A percentile compares a stretch with the other conserved stretches of the same genome.
Conservation (phyloP, 2,113 vertebrate genomes). For the Prietella phreatophila region DNA sequence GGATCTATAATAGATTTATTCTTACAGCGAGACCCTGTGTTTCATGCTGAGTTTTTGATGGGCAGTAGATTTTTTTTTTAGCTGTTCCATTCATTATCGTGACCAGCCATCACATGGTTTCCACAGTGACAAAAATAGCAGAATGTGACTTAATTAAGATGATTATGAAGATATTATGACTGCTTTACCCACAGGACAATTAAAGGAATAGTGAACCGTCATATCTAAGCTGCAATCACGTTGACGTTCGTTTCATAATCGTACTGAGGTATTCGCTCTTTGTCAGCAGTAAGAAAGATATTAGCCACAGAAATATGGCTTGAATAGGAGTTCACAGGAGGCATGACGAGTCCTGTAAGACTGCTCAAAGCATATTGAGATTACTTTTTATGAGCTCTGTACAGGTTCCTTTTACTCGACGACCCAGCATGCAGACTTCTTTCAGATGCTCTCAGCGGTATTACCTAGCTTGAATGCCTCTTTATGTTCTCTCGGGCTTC, state of each 20-base stretch:
- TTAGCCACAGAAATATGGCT: conserved; percentile 20
- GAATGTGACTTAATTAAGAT: conserved; percentile 9
- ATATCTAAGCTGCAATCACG: conserved; percentile 19
- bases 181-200: conserved; percentile 15
- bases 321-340: conserved; percentile 27
- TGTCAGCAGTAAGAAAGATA: conserved; percentile 32
- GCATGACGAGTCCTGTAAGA: conserved; percentile 19
- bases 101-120: background rate
- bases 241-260: conserved; percentile 28
- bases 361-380: conserved; percentile 27
- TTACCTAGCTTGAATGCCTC: conserved; percentile 41
- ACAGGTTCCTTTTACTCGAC: conserved; percentile 36
- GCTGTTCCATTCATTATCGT: background rate
- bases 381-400: conserved; percentile 41
- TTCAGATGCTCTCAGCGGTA: conserved; percentile 35
- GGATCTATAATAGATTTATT: background rate
- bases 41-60: background rate
- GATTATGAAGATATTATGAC: conserved; percentile 27
- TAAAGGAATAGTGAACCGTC: conserved; percentile 12
- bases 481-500: conserved; percentile 33
- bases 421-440: conserved; percentile 26
- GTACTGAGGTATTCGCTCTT: conserved; percentile 37
- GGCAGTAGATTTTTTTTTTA: background rate
- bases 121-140: conserved; percentile 1
- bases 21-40: background rate